Conservation (phyloP, 2,888 invertebrate species). For the Mesodorylaimus sp. region DNA sequence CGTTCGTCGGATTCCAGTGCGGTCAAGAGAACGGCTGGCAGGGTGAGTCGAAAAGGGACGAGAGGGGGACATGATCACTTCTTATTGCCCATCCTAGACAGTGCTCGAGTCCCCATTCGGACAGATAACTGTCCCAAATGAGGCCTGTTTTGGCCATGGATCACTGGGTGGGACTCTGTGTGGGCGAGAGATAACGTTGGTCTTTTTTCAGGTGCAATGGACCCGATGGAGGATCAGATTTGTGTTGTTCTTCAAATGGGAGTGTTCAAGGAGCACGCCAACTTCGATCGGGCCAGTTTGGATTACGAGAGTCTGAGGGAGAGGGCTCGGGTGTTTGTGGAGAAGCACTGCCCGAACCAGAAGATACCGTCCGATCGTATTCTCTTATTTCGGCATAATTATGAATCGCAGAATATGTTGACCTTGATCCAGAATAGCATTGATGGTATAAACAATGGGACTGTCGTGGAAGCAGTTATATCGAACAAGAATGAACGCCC, state of each 20-base stretch:
- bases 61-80: too few species aligned
- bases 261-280: conserved; percentile 7
- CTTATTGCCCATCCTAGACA: too few species aligned
- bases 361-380: conserved; percentile 12
- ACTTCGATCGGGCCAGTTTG: conserved; percentile 3
- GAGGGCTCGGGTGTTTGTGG: conserved; percentile 1
- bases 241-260: conserved; percentile 11
- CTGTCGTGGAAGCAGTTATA: conserved; percentile 23
- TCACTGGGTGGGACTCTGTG: too few species aligned
- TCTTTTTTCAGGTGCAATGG: too few species aligned
- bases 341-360: conserved; percentile 3
- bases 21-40: too few species aligned
- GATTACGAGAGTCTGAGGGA: background rate
- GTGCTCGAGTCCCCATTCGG: too few species aligned
- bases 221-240: conserved; percentile 8
- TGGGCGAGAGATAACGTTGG: too few species aligned
- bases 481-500: conserved; percentile 18
- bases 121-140: too few species aligned
- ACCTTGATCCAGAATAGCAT: conserved; percentile 19
- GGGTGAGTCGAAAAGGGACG: too few species aligned
- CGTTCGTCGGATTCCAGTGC: too few species aligned
- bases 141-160: too few species aligned
- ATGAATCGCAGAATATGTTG: conserved; percentile 22
- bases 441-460: conserved; percentile 19
- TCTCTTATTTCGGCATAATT: conserved; percentile 26